Conservation (phyloP, 2,797 vertebrate genomes). For the Sebastes miniatus region DNA sequence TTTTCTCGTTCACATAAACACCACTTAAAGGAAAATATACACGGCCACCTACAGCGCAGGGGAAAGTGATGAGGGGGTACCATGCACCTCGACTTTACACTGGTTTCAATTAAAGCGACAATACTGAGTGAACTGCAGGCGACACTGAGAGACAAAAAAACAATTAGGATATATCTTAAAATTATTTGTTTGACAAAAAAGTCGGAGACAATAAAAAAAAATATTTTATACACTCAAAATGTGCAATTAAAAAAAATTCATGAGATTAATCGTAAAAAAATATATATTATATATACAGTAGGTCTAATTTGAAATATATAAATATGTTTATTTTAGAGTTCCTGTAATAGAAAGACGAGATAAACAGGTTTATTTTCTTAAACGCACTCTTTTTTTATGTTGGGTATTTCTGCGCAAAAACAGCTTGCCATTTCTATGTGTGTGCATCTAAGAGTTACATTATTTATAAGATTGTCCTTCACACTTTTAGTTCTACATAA, state of each 20-base stretch:
- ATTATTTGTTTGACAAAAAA: not conserved
- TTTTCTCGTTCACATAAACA: slow-evolving; percentile 94
- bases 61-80: slow-evolving; percentile 79
- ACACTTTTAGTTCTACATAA: not conserved
- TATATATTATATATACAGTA: not conserved
- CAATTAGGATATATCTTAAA: not conserved
- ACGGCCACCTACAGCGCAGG: slow-evolving; percentile 91
- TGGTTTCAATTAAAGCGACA: slow-evolving; percentile 82
- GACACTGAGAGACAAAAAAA: slow-evolving; percentile 46
- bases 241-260: not conserved
- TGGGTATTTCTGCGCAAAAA: not conserved
- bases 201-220: not conserved
- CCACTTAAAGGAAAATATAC: slow-evolving; percentile 94
- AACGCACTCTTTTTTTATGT: not conserved
- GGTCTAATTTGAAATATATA: not conserved
- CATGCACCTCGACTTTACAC: slow-evolving; percentile 69
- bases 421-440: not conserved
- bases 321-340: not conserved
- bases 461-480: not conserved
- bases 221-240: not conserved
- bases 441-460: not conserved
- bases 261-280: not conserved
- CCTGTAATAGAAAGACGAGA: not conserved
- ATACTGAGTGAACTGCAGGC: slow-evolving; percentile 44
- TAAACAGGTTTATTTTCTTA: not conserved